phyloP scores from a whole-genome alignment of 2,888 invertebrate genomes.

The Xylophagus ater region DNA sequence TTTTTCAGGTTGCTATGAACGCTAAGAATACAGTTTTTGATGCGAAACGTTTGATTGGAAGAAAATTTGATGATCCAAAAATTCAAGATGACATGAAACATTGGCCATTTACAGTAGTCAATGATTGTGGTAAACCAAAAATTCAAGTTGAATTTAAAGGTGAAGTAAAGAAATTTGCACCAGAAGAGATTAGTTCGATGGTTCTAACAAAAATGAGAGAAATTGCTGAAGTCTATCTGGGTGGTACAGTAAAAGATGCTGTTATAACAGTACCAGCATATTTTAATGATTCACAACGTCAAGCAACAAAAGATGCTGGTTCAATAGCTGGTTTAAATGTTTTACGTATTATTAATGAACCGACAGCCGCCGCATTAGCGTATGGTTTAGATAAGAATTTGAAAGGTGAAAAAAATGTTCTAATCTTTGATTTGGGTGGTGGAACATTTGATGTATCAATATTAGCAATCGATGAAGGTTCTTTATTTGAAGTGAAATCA shows the following conservation, averaged over 20 bases:
- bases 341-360: slow-evolving; percentile 80
- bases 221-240: slow-evolving; percentile 65
- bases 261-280: slow-evolving; percentile 78
- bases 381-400: slow-evolving; percentile 70
- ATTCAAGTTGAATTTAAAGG: slow-evolving; percentile 64
- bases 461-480: too few species aligned
- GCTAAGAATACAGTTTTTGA: slow-evolving; percentile 73
- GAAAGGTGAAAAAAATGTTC: slow-evolving; percentile 62
- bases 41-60: slow-evolving; percentile 74
- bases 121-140: slow-evolving; percentile 59
- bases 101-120: slow-evolving; percentile 64
- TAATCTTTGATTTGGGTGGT: too few species aligned
- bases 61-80: slow-evolving; percentile 63
- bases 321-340: slow-evolving; percentile 76
- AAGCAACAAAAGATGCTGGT: slow-evolving; percentile 85
- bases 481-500: slow-evolving; percentile 66
- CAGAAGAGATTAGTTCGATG: slow-evolving; percentile 80
- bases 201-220: slow-evolving; percentile 76
- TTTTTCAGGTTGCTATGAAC: slow-evolving; percentile 63
- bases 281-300: slow-evolving; percentile 71
- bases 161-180: slow-evolving; percentile 62
- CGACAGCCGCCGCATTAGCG: slow-evolving; percentile 77
- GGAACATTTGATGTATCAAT: too few species aligned
- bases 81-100: slow-evolving; percentile 73
- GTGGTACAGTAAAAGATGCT: slow-evolving; percentile 59